Evolutionary conservation across 53 echinoderm and acorn worm genomes (phyloP), one percentile per base, ranked within the genome.

Genomic region (Stichopus horrens): DNA sequence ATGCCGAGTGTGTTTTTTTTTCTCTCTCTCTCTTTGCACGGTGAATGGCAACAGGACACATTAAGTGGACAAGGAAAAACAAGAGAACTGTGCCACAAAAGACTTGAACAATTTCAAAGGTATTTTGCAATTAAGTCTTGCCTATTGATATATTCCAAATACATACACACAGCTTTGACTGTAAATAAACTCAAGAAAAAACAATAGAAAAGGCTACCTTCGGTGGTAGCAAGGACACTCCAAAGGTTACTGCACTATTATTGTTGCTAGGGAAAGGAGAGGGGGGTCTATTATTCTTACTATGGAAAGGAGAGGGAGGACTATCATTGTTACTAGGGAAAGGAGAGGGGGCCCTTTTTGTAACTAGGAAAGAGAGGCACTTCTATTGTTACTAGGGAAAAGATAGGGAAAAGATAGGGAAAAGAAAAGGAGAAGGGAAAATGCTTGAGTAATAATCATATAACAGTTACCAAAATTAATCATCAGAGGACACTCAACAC

Each of bases 91-190:
- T 71, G n/a, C 19, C 71, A 71, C 37, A 37, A 37, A 21, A 7
- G 19, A 71, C 71, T 71, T 71, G 7, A 71, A 71, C 71, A 71
- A 71, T 18, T 71, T 71, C 71, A 71, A 71, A 71, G 71, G 20
- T 18, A 59, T 71, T 71, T 37, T 71, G 2, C 71, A 71, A 71
- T 71, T 71, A 71, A 71, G 18, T 16, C 19, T 71, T 71, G 71
- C 18, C n/a, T 71, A 16, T 71, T 18, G 71, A 18, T 71, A 16
- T 16, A 37, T 13, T 7, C n/a, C 71, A 71, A 71, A 71, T 71
- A 59, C 59, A 59, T 59, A 71, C 71, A 71, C 19, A 71, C n/a
- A 71, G 71, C 18, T 16, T 18, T 37, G 37, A 20, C n/a, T 71
- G 71, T 71, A 71, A 16, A 18, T 6, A 71, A 71, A 71, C 71